These are phyloP conservation scores for Caenorhabditis sp. DNA, from an alignment of 2,888 invertebrate genomes.

Conservation along the genomic window DNA sequence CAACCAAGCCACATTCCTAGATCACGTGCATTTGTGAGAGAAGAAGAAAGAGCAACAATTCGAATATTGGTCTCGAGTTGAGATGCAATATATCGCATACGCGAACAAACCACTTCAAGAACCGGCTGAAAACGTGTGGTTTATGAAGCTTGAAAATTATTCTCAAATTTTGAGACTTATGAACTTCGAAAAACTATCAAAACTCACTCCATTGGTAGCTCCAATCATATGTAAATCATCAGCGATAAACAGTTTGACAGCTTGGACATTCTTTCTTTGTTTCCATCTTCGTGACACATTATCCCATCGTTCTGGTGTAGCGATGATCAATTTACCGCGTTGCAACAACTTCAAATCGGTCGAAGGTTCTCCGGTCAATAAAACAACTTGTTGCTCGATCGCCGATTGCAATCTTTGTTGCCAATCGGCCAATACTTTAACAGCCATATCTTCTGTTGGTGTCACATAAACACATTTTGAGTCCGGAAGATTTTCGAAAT, in stretches of 20 bases:
- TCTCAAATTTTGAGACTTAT: too few relatives aligned
- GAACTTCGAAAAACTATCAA: neutral
- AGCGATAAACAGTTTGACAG: slow-evolving; percentile 91
- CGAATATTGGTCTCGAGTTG: slow-evolving; percentile 77
- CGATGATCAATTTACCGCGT: slow-evolving; percentile 85
- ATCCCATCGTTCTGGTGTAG: slow-evolving; percentile 85
- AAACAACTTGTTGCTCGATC: slow-evolving; percentile 82
- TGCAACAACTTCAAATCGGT: slow-evolving; percentile 89
- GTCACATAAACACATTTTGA: slow-evolving; percentile 90
- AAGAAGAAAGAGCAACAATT: slow-evolving; percentile 90
- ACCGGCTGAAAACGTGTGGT: slow-evolving; percentile 82
- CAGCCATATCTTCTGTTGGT: slow-evolving; percentile 87
- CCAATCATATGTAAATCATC: slow-evolving; percentile 86
- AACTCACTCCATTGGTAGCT: slow-evolving; percentile 74
- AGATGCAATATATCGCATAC: slow-evolving; percentile 92
- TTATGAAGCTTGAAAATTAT: neutral
- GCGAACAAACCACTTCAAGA: slow-evolving; percentile 86
- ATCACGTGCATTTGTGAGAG: slow-evolving; percentile 84
- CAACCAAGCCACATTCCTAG: slow-evolving; percentile 76
- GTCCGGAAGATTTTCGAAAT: slow-evolving; percentile 77
- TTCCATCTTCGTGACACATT: slow-evolving; percentile 97
- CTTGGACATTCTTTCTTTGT: slow-evolving; percentile 96
- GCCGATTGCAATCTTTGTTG: slow-evolving; percentile 78
- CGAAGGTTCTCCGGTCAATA: slow-evolving; percentile 94
- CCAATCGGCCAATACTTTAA: slow-evolving; percentile 86